Conservation (phyloP, 2,888 invertebrate genomes). For the Platycnemis pennipes region DNA sequence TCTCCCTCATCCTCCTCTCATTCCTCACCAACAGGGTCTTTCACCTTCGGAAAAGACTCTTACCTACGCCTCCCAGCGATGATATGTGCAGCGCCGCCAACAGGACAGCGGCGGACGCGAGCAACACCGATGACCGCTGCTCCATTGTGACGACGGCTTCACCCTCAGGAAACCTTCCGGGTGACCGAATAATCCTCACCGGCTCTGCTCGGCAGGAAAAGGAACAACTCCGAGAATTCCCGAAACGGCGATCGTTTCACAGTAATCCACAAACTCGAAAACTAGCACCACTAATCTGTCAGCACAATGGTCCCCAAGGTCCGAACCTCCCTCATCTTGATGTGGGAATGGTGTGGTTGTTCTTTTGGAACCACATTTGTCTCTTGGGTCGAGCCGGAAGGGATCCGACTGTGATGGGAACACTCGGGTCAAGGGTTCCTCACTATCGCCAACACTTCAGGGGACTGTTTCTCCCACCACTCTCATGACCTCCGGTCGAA, state of each 20-base stretch:
- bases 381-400: too few relatives aligned
- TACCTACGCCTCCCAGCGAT: slow-evolving; percentile 41
- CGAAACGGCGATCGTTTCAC: neutral
- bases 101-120: slow-evolving; percentile 49
- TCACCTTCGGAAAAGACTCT: slow-evolving; percentile 57
- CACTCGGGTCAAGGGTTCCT: neutral
- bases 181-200: neutral
- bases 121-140: slow-evolving; percentile 37
- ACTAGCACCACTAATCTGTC: neutral
- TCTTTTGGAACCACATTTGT: neutral
- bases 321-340: slow-evolving; percentile 26
- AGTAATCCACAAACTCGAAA: slow-evolving; percentile 20
- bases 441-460: neutral
- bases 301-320: slow-evolving; percentile 18
- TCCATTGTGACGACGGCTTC: neutral
- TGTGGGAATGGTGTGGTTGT: neutral
- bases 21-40: slow-evolving; percentile 49
- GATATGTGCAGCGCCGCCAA: slow-evolving; percentile 57
- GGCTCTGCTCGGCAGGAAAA: neutral
- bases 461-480: neutral
- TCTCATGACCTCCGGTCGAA: too few relatives aligned
- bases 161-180: neutral
- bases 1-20: slow-evolving; percentile 41
- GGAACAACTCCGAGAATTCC: neutral
- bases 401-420: too few relatives aligned